Conservation (phyloP, 2,113 vertebrate genomes). For the Tragulus kanchil region DNA sequence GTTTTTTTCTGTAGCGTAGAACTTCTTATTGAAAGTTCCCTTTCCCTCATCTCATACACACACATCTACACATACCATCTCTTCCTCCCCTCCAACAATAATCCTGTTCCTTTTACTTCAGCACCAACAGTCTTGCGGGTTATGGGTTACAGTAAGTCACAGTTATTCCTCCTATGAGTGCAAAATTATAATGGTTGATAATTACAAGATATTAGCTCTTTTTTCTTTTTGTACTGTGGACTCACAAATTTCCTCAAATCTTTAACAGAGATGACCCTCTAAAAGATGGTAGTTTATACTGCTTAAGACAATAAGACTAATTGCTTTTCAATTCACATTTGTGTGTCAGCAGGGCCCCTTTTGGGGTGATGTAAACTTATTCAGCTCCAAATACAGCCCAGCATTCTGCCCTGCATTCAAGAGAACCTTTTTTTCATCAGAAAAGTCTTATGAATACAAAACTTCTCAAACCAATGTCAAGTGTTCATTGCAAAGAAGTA, state of each 20-base stretch:
- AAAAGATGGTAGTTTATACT: constrained; percentile 53
- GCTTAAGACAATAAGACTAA: constrained; percentile 70
- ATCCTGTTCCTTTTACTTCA: constrained; percentile 35
- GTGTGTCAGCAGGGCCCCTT: constrained; percentile 62
- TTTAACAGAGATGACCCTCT: constrained; percentile 56
- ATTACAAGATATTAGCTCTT: background rate
- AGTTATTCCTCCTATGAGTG: background rate
- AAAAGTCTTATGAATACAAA: constrained; percentile 62
- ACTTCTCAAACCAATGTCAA: constrained; percentile 42
- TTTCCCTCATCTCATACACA: background rate
- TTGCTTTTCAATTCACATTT: constrained; percentile 64
- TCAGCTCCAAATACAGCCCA: constrained; percentile 60
- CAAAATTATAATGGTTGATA: constrained; percentile 25
- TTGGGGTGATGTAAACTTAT: constrained; percentile 52
- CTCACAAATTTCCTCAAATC: constrained; percentile 55
- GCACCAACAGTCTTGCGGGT: background rate
- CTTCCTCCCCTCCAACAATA: background rate
- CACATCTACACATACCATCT: background rate
- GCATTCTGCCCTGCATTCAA: constrained; percentile 24
- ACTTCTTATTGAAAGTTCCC: constrained; percentile 58
- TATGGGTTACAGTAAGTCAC: background rate
- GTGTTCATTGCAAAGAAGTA: constrained; percentile 71
- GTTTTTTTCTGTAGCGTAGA: background rate
- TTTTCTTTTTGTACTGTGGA: background rate
- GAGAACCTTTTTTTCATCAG: constrained; percentile 41